Conservation (phyloP, 1,140 invertebrate genomes). For the Zaprionus ornatus region DNA sequence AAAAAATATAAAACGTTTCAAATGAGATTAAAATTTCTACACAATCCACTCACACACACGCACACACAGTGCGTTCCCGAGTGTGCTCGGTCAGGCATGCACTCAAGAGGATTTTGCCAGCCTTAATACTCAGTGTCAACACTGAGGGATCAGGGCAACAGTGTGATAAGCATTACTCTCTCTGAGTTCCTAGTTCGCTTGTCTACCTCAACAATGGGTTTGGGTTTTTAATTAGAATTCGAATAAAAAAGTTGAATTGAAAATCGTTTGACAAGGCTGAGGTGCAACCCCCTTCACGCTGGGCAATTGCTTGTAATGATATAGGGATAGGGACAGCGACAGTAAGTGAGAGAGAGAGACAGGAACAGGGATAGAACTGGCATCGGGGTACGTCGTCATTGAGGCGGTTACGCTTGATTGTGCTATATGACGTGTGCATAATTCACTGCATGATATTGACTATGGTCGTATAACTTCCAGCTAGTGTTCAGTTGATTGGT, state of each 20-base stretch:
- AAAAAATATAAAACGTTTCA: conserved; percentile 67
- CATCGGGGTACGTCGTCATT: conserved; percentile 47
- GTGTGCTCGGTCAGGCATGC: conserved; percentile 57
- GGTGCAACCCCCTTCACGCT: conserved; percentile 41
- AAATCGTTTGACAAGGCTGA: conserved; percentile 48
- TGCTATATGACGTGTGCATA: conserved; percentile 76
- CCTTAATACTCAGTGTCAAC: conserved; percentile 75
- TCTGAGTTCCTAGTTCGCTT: conserved; percentile 19
- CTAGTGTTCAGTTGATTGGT: conserved; percentile 13
- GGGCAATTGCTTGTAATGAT: conserved; percentile 73
- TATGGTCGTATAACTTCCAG: conserved; percentile 6
- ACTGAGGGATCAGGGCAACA: conserved; percentile 45
- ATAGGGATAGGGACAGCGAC: conserved; percentile 12
- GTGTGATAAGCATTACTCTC: conserved; percentile 72
- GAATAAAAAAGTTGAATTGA: conserved; percentile 50
- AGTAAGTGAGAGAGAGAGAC: not conserved
- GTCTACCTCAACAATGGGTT: conserved; percentile 68
- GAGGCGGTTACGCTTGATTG: conserved; percentile 79
- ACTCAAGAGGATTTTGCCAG: conserved; percentile 67
- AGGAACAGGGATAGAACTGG: conserved; percentile 12
- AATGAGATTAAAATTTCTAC: conserved; percentile 77
- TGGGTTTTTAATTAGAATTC: conserved; percentile 77
- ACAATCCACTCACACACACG: conserved; percentile 31
- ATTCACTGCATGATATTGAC: conserved; percentile 33
- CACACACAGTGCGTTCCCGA: conserved; percentile 11